phyloP scores from a whole-genome alignment of 2,888 invertebrate genomes.

The Melipona beecheii region DNA sequence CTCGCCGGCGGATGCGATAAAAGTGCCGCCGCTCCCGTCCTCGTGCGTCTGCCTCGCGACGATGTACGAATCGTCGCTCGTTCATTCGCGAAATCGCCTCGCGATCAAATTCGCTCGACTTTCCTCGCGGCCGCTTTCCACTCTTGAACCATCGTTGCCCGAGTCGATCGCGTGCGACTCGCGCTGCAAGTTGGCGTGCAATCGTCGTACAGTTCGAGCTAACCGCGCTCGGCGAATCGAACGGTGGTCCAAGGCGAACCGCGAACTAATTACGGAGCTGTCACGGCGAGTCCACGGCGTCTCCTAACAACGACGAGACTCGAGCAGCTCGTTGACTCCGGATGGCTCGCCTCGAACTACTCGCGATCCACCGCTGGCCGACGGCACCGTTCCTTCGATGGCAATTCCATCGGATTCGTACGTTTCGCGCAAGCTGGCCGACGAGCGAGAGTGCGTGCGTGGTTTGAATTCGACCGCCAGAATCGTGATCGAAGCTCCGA shows the following conservation, averaged over 20 bases:
- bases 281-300: constrained; percentile 6
- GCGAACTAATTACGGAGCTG: constrained; percentile 49
- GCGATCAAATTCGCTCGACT: background rate
- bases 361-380: background rate
- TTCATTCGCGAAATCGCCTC: constrained; percentile 29
- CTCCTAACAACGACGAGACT: constrained; percentile 29
- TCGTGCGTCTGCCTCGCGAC: constrained; percentile 32
- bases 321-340: constrained; percentile 5
- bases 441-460: background rate
- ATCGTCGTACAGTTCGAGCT: background rate
- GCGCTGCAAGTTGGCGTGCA: background rate
- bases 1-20: constrained; percentile 74
- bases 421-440: background rate
- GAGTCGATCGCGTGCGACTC: background rate
- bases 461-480: background rate
- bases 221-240: constrained; percentile 16
- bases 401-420: background rate
- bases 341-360: constrained; percentile 20
- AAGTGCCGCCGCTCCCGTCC: constrained; percentile 54
- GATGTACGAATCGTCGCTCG: constrained; percentile 65
- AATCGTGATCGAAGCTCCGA: background rate
- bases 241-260: constrained; percentile 42
- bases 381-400: background rate
- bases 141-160: background rate
- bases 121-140: background rate